Percentiles rank a stretch among this genome's conserved stretches.
Conservation (phyloP, 2,888 invertebrate species). For the Tanytarsus gracilentus region DNA sequence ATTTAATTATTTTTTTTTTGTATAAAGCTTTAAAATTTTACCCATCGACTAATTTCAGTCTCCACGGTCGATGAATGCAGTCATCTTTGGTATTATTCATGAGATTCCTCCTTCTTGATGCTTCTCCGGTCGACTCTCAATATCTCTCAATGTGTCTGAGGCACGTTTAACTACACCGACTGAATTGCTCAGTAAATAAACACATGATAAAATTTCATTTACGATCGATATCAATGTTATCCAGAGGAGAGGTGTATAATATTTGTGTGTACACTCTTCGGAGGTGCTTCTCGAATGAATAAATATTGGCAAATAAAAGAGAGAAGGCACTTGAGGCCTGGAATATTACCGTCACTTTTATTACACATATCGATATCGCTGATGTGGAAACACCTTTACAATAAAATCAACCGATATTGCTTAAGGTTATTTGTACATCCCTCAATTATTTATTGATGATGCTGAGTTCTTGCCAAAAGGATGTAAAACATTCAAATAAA, state of each 20-base stretch:
- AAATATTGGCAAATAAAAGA: neutral
- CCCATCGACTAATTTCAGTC: neutral
- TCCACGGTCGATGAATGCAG: no score
- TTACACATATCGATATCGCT: neutral
- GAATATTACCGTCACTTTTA: neutral
- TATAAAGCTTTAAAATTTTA: neutral
- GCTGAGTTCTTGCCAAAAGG: no score
- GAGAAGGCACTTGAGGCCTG: slow-evolving; percentile 5
- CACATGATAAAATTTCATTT: slow-evolving; percentile 27
- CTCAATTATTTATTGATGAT: no score
- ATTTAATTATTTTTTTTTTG: no score
- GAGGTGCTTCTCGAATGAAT: neutral
- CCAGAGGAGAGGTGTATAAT: neutral
- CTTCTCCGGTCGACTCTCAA: no score
- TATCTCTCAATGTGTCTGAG: neutral
- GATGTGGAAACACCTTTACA: neutral
- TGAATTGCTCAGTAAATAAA: slow-evolving; percentile 24
- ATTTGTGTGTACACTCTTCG: neutral
- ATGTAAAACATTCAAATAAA: no score
- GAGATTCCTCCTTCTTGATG: no score
- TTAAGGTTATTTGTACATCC: no score
- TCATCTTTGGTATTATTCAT: no score
- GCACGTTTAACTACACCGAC: slow-evolving; percentile 3
- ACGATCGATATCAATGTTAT: slow-evolving; percentile 23
- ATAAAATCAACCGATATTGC: neutral